Evolutionary conservation across 2,113 vertebrate genomes (phyloP), one percentile per base, ranked within the genome.

Genomic region (Bungarus multicinctus): DNA sequence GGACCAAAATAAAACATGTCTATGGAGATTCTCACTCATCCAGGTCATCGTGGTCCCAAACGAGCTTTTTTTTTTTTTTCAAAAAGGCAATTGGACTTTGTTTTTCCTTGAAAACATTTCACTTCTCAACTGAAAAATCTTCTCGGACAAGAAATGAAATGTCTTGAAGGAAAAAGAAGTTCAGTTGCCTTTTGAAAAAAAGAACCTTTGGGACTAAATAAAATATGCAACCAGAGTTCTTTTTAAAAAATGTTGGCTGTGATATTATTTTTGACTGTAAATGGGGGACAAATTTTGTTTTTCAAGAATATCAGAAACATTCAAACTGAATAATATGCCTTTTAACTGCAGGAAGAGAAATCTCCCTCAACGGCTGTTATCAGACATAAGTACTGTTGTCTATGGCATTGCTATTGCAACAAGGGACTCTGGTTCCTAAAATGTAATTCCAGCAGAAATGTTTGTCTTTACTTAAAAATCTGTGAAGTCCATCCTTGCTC

Each of bases 401-500:
- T 18, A 7, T 69, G 91, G 30, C 47, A 54, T 88, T 43, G 5
- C 85, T 94, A 64, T 81, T 89, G 18, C 69, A 95, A 22, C 60
- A 88, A 92, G 85, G 45, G 85, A 57, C 69, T 91, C 1, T 89
- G 34, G 60, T 5, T 91, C 58, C n/a, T 90, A 57, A n/a, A 90
- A 94, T 39, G 45, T 92, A 93, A 93, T 34, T 93, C 25, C 92
- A 0, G n/a, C 45, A 57, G 14, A 93, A 22, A 55, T 53, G n/a
- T 88, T 94, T 89, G 81, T 86, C 91, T 95, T 95, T 95, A 34
- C 47, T 92, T 55, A 91, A 92, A 94, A 93, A 47, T 50, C 74
- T 22, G 34, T 39, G 34, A 81, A 39, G 74, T 39, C 34, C 34
- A 0, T 81, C 34, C 3, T 81, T 81, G 2, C 34, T 81, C 27